phyloP scores from a whole-genome alignment of 2,113 vertebrate genomes.

The Platanista minor region DNA sequence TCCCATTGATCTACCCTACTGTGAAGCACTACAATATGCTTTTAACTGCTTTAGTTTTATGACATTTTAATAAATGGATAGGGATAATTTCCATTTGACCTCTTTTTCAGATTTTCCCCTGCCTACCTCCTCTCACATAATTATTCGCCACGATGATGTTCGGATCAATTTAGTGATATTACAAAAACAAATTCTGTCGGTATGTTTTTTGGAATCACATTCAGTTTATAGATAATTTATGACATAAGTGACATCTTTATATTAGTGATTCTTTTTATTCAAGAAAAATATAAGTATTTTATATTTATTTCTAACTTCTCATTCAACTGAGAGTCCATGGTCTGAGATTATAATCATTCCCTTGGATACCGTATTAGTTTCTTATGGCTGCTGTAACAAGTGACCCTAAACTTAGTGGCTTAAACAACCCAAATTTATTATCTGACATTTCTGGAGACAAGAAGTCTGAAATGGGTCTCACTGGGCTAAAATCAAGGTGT shows the following conservation, averaged over 20 bases:
- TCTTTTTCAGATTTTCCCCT: neutral
- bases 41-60: neutral
- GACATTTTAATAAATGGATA: neutral
- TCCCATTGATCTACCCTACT: neutral
- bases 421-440: neutral
- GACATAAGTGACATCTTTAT: neutral
- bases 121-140: neutral
- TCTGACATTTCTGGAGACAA: neutral
- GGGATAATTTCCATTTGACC: neutral
- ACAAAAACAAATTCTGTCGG: neutral
- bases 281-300: neutral
- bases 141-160: neutral
- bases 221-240: neutral
- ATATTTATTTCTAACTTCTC: neutral
- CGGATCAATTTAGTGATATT: slow-evolving; percentile 2
- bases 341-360: neutral
- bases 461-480: neutral
- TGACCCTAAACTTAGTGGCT: neutral
- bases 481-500: neutral
- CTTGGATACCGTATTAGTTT: neutral
- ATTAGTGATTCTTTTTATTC: neutral
- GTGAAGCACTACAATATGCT: neutral
- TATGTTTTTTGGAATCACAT: neutral
- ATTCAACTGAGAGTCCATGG: neutral
- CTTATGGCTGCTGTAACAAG: neutral